Conservation (phyloP, 2,113 vertebrate genomes). For the Nanorana parkeri region DNA sequence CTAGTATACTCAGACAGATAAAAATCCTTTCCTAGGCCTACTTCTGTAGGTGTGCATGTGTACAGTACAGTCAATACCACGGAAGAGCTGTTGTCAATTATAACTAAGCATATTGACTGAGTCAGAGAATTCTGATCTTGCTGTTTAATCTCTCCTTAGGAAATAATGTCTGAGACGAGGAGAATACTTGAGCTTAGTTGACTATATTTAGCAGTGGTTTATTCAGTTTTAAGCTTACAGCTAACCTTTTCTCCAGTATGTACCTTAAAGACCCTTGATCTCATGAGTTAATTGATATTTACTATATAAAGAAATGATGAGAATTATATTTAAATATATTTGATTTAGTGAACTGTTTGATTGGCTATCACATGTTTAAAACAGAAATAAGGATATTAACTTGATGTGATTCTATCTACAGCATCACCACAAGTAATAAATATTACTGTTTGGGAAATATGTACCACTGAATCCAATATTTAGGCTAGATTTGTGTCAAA, state of each 20-base stretch:
- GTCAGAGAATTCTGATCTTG: slow-evolving; percentile 38
- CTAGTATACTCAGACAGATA: too few species aligned
- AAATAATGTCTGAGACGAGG: slow-evolving; percentile 8
- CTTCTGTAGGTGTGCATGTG: neutral
- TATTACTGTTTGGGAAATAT: too few species aligned
- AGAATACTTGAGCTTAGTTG: slow-evolving; percentile 22
- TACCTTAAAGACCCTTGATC: slow-evolving; percentile 32
- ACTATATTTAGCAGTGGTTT: slow-evolving; percentile 49
- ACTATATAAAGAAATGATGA: neutral
- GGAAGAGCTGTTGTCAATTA: slow-evolving; percentile 22
- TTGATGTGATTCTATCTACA: too few species aligned
- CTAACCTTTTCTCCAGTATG: slow-evolving; percentile 12
- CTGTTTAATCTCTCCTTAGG: slow-evolving; percentile 45
- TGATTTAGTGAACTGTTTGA: neutral
- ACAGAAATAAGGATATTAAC: too few species aligned
- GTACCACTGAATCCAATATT: too few species aligned
- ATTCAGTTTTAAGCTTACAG: slow-evolving; percentile 38
- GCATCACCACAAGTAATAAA: too few species aligned
- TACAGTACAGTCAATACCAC: slow-evolving; percentile 13
- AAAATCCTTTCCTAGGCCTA: too few species aligned
- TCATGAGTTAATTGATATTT: slow-evolving; percentile 30
- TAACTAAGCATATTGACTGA: slow-evolving; percentile 26
- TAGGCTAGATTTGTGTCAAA: too few species aligned
- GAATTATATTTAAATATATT: neutral
- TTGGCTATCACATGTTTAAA: neutral